phyloP scores from a whole-genome alignment of 2,888 invertebrate species.

The Sphinx pinastri region DNA sequence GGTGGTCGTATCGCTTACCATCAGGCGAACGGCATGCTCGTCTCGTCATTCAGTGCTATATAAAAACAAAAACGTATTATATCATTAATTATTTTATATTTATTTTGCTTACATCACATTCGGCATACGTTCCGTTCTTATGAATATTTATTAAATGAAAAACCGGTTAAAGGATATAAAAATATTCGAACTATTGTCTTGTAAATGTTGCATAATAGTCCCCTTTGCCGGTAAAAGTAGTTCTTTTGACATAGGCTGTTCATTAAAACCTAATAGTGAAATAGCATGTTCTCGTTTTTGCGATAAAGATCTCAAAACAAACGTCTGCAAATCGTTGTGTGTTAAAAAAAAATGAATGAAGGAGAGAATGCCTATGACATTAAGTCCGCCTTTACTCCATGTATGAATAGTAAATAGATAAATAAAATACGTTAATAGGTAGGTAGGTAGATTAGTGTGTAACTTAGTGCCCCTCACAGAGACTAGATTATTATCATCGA shows the following conservation, averaged over 20 bases:
- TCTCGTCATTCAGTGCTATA: too few species aligned
- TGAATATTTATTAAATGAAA: not conserved
- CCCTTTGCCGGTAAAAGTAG: constrained; percentile 14
- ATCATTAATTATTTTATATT: not conserved
- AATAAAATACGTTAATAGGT: not conserved
- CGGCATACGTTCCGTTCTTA: not conserved
- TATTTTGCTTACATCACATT: not conserved
- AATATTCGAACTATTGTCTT: not conserved
- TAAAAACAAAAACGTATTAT: too few species aligned
- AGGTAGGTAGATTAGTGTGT: too few species aligned
- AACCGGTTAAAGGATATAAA: constrained; percentile 14
- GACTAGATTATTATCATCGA: not conserved
- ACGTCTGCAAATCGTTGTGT: too few species aligned
- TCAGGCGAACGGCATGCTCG: too few species aligned
- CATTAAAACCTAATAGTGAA: not conserved
- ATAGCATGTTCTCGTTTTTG: not conserved
- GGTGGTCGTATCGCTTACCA: too few species aligned
- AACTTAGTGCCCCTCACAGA: not conserved
- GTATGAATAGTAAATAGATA: too few species aligned
- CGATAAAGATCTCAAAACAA: constrained; percentile 8
- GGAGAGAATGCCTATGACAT: too few species aligned
- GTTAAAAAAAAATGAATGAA: too few species aligned
- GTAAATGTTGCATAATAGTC: constrained; percentile 4
- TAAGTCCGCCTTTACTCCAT: too few species aligned
- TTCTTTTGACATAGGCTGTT: constrained; percentile 14